phyloP scores from a whole-genome alignment of 2,888 invertebrate genomes.

The Agrilus mali region DNA sequence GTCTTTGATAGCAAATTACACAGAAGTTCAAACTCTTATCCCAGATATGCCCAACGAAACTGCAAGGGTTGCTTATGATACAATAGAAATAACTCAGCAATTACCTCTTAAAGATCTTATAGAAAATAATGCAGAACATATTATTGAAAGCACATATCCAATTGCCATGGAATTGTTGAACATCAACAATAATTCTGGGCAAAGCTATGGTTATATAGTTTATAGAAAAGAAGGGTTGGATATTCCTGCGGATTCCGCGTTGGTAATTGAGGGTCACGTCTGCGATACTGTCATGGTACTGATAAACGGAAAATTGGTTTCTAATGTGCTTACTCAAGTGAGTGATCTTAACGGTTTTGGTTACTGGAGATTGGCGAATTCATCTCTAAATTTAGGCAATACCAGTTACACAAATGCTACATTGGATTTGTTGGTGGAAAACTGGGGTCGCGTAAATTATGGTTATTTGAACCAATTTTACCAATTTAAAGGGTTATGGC shows the following conservation, averaged over 20 bases:
- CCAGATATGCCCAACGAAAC: conserved; percentile 27
- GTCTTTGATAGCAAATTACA: conserved; percentile 34
- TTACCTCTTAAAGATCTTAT: conserved; percentile 15
- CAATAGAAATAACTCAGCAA: conserved; percentile 16
- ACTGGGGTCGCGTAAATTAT: conserved; percentile 66
- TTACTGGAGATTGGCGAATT: conserved; percentile 28
- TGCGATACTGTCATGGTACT: conserved; percentile 40
- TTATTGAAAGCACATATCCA: conserved; percentile 10
- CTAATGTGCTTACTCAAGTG: conserved; percentile 19
- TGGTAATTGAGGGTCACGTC: conserved; percentile 31
- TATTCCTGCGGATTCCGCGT: conserved; percentile 19
- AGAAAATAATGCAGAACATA: conserved; percentile 8
- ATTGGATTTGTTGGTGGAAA: conserved; percentile 47
- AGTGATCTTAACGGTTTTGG: conserved; percentile 30
- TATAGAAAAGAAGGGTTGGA: conserved; percentile 33
- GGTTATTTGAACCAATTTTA: conserved; percentile 30
- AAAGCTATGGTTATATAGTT: conserved; percentile 42
- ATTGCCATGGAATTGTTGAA: conserved; percentile 27
- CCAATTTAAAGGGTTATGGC: conserved; percentile 30
- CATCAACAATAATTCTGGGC: conserved; percentile 35
- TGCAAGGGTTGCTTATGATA: conserved; percentile 23
- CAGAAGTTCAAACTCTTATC: conserved; percentile 21
- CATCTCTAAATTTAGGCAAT: conserved; percentile 21
- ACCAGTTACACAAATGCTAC: conserved; percentile 19
- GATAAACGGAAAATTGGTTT: conserved; percentile 31